Base-by-base conservation (phyloP, 2,797 vertebrate genomes). In the Labeo calbasu region DNA sequence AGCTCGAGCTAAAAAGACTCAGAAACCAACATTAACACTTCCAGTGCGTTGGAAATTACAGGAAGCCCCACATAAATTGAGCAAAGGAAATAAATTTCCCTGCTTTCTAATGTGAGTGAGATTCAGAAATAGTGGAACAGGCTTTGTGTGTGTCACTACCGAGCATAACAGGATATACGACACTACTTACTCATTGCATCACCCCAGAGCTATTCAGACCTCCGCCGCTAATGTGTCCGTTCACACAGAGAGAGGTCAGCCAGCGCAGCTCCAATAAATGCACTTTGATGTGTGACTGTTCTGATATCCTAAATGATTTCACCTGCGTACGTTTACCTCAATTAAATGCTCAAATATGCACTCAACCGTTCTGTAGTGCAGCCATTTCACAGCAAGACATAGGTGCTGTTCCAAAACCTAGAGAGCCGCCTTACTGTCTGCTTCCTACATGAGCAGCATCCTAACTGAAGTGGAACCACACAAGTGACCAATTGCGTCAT, bases 171-270 rank as follows among this genome's bases (percentile, higher is more conserved):
- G 82, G 76, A 84, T 84, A 79, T 79, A 87, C 77, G 76, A 85
- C 71, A 80, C 83, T 82, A 76, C 81, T 84, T 81, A 75, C 86
- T 68, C 81, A 84, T 86, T 86, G 84, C 88, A 87, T 89, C 84
- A 86, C 48, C 70, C 73, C 36, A 83, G 77, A 84, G 68, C 83
- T 85, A 85, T 87, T 87, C 83, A 68, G 75, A 82, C 73, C 76
- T 82, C 76, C 40, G 43, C 68, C 61, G 63, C 82, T 86, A 87
- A 81, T 79, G 79, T 82, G 81, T 81, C 79, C 50, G 43, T 71
- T 82, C 79, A 73, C 75, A 84, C 48, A 21, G 51, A 78, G 79
- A 82, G 77, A 76, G 86, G 79, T 87, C 86, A 81, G 79, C 46
- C 72, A 75, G 40, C 4, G 15, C 3, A 40, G 63, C 75, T 80